phyloP scores from a whole-genome alignment of 2,888 invertebrate genomes.

The Parasteatoda lunata region DNA sequence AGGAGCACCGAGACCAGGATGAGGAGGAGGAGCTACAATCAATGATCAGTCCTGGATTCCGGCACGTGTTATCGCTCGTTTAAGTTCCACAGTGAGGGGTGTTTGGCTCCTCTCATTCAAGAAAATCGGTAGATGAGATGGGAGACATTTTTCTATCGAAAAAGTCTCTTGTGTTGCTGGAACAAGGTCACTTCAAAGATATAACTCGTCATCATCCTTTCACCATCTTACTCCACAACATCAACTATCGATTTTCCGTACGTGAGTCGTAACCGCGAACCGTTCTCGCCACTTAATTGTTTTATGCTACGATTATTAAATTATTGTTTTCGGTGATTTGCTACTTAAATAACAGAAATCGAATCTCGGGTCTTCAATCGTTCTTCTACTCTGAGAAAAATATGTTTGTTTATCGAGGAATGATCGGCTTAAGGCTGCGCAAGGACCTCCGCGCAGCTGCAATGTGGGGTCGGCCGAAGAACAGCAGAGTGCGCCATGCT shows the following conservation, averaged over 20 bases:
- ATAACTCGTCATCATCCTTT: constrained; percentile 22
- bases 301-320: not conserved
- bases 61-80: constrained; percentile 31
- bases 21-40: constrained; percentile 27
- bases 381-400: constrained; percentile 1
- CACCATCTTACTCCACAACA: constrained; percentile 19
- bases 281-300: not conserved
- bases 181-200: constrained; percentile 59
- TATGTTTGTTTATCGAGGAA: constrained; percentile 52
- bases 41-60: constrained; percentile 32
- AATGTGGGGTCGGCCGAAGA: constrained; percentile 51
- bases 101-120: not conserved
- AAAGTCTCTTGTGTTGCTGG: constrained; percentile 22
- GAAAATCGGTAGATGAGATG: not conserved
- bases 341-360: not conserved
- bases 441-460: constrained; percentile 61
- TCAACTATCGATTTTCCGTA: constrained; percentile 24
- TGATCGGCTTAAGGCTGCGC: constrained; percentile 37
- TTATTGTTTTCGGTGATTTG: not conserved
- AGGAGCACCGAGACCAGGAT: not conserved
- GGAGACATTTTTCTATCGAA: not conserved
- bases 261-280: not conserved
- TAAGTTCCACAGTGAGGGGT: not conserved
- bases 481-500: constrained; percentile 46
- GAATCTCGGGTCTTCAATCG: too few species aligned